Base-by-base conservation (phyloP, 2,888 invertebrate species). In the Xestia rhomboidea region DNA sequence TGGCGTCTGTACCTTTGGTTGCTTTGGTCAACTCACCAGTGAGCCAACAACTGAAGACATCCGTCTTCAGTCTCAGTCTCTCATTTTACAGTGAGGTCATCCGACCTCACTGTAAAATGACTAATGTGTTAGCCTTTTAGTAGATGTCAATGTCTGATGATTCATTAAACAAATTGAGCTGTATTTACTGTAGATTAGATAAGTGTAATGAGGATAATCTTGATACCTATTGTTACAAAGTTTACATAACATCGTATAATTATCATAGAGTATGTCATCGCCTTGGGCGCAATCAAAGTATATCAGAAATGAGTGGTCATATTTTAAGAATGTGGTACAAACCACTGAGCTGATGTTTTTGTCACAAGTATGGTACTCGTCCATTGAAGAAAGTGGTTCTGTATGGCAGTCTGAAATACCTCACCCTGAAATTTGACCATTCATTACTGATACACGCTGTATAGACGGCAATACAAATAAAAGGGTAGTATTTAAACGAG, bases 141-240 rank as follows among this genome's bases (percentile, higher is more conserved):
- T 21, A 3, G 21, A 49, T 27, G 38, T 51, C 6, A 27, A 27
- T 18, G 2, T 60, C 1, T 30, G n/a, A 64, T 78, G 41, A 63
- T 27, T 64, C 66, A 41, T 51, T 3, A 51, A 41, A n/a, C 34
- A 21, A 30, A 51, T 21, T 30, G 13, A 62, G 27, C 44, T 38
- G 15, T 8, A 38, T 38, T 38, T 8, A 46, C 4, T 24, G 4
- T 54, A 44, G 30, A 62, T 75, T 13, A 24, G 34, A 70, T 49
- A 30, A 54, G 49, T 70, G 15, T 13, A 69, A 57, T 30, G 30
- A 57, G 15, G 46, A 69, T 57, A 64, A 77, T 46, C 13, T 46
- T 24, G 15, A 60, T 21, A 76, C 15, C n/a, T 34, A 38, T 27
- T 27, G 24, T 7, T 18, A 57, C 24, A 76, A 68, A 34, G 6